Evolutionary conservation across 23 tunicate genomes (phyloP), one percentile per base, ranked within the genome.

Genomic region (Halocynthia aurantium): DNA sequence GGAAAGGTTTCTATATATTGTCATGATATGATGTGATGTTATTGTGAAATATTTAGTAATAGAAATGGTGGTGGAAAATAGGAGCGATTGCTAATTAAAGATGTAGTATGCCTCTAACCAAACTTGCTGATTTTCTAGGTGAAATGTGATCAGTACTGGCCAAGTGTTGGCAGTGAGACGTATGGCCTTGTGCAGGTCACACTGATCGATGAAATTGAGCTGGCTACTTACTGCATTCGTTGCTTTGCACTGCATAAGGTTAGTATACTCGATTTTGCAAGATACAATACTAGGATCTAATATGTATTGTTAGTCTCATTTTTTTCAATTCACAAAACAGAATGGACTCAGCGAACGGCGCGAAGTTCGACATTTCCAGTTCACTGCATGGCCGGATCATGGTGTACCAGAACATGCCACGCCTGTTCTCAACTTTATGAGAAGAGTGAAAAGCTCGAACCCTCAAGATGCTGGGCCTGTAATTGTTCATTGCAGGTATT

Each of bases 321-420:
- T 2, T 67, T 68, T 15, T 13, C 64, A 18, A 15, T n/a, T 0
- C 4, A 60, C 56, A 72, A 15, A 65, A 15, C 75, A 91, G 97
- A 86, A 78, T 60, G 90, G 90, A 2, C 19, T n/a, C 71, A 86
- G 57, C 61, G 95, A 94, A 22, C 91, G 84, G 0, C 93, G 99
- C 0, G 99, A 96, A 51, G 81, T 96, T 12, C 88, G 87, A 53
- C 99, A 96, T 54, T 85, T 85, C 67, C 93, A 89, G 63, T 96
- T 80, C 72, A 91, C 91, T n/a, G 96, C 96, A 58, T 96, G 99
- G 99, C 99, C 99, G 10, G 99, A 96, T 70, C 96, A 91, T 78
- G 99, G 94, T 21, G 99, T 90, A 5, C 99, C 99, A 15, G 99
- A 96, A 71, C 96, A 89, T 65, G 85, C 99, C 12, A 91, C 99